phyloP scores from a whole-genome alignment of 2,113 vertebrate species.

The Clupea harengus region DNA sequence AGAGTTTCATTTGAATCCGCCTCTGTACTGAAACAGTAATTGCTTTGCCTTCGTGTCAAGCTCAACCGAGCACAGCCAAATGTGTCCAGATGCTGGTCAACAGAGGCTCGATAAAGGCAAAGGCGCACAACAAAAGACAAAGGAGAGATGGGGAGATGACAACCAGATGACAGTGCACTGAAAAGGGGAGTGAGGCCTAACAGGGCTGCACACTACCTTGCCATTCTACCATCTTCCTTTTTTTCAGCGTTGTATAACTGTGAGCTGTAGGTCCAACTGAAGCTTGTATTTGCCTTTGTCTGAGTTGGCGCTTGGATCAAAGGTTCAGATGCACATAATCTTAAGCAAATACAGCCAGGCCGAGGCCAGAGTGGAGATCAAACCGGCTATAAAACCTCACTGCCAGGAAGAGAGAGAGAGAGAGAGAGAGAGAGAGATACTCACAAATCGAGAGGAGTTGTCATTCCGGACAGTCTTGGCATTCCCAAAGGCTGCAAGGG shows the following conservation, averaged over 20 bases:
- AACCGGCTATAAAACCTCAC: not conserved
- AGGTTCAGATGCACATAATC: constrained; percentile 31
- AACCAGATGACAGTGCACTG: not conserved
- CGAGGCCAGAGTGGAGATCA: not conserved
- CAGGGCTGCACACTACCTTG: not conserved
- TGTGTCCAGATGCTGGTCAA: constrained; percentile 22
- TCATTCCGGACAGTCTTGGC: constrained; percentile 98
- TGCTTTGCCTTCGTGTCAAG: constrained; percentile 24
- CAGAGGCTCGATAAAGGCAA: not conserved
- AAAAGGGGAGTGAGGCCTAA: not conserved
- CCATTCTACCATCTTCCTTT: not conserved
- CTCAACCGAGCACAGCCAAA: constrained; percentile 16
- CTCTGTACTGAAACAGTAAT: constrained; percentile 25
- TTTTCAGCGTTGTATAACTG: not conserved
- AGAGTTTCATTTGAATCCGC: constrained; percentile 25
- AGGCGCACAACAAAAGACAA: constrained; percentile 10
- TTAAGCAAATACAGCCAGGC: constrained; percentile 34
- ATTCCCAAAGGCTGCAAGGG: constrained; percentile 90
- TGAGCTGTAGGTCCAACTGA: not conserved
- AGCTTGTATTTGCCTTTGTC: constrained; percentile 14
- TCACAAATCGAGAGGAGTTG: constrained; percentile 99
- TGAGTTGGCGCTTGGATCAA: constrained; percentile 11
- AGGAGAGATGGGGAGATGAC: not conserved
- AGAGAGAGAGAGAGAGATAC: constrained; percentile 61
- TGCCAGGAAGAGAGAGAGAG: not conserved